Evolutionary conservation across 2,888 invertebrate species (phyloP).

Genomic region (Drosophila falleni): DNA sequence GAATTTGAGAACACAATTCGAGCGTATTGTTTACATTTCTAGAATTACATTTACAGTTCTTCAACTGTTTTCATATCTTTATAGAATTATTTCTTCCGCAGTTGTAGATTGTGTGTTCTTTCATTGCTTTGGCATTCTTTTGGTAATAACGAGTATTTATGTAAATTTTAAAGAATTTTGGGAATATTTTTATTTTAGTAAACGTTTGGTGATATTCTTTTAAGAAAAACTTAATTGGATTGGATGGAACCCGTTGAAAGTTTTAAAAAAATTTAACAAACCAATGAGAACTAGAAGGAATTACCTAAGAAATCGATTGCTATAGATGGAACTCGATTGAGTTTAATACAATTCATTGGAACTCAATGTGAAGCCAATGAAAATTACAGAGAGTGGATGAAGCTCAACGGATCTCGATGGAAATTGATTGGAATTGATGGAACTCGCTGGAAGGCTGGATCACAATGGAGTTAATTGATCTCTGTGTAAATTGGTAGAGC

Average conservation of each 20-base stretch:
- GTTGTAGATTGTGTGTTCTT: not conserved
- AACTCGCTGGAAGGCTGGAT: not conserved
- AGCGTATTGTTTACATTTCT: constrained; percentile 15
- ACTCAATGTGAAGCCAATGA: not conserved
- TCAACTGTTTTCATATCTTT: constrained; percentile 14
- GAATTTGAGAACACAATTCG: constrained; percentile 11
- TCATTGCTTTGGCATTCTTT: not conserved
- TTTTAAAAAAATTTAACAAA: no score
- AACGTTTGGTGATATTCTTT: no score
- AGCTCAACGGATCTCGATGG: not conserved
- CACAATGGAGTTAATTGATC: constrained; percentile 1
- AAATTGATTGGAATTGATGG: not conserved
- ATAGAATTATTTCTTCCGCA: not conserved
- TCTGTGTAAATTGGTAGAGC: not conserved
- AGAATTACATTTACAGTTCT: constrained; percentile 11
- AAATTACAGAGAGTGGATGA: not conserved
- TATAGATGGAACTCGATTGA: not conserved
- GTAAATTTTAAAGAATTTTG: not conserved
- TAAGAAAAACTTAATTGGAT: not conserved
- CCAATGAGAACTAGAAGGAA: no score
- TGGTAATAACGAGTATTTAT: not conserved
- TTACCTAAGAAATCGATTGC: not conserved
- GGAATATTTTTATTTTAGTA: no score
- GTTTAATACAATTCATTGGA: not conserved
- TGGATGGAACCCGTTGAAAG: not conserved